phyloP scores from a whole-genome alignment of 2,113 vertebrate species.

The Myiopsitta monachus region DNA sequence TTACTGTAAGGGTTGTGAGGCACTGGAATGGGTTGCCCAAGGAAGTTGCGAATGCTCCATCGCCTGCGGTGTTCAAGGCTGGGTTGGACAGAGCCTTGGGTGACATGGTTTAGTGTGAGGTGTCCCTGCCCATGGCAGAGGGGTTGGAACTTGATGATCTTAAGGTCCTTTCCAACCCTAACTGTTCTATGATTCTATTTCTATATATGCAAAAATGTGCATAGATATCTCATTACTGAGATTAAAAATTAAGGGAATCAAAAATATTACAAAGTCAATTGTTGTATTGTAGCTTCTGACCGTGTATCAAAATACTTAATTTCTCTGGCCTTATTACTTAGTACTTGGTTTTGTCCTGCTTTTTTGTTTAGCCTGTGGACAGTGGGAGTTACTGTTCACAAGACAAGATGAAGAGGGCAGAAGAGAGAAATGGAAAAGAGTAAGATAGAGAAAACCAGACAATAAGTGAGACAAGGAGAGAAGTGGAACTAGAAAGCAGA shows the following conservation, averaged over 20 bases:
- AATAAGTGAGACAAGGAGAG: background rate
- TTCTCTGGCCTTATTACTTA: background rate
- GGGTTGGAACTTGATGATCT: no score
- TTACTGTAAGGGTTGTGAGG: no score
- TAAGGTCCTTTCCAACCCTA: no score
- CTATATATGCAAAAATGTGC: no score
- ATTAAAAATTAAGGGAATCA: background rate
- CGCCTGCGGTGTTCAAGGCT: no score
- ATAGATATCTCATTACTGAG: background rate
- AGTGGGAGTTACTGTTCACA: background rate
- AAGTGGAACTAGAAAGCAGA: background rate
- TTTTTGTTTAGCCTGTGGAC: background rate
- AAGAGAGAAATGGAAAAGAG: background rate
- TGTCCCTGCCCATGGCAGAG: no score
- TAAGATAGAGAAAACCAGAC: background rate
- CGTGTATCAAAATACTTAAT: background rate
- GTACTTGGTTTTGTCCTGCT: background rate
- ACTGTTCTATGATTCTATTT: no score
- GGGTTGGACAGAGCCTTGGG: no score
- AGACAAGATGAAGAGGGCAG: background rate
- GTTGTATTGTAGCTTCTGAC: background rate
- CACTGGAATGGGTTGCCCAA: no score
- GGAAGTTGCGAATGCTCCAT: no score
- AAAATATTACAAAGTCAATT: background rate
- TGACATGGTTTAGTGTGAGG: no score